Evolutionary conservation across 2,797 vertebrate species (phyloP), one percentile per base, ranked within the genome.

Genomic region (Orestias chungarensis): DNA sequence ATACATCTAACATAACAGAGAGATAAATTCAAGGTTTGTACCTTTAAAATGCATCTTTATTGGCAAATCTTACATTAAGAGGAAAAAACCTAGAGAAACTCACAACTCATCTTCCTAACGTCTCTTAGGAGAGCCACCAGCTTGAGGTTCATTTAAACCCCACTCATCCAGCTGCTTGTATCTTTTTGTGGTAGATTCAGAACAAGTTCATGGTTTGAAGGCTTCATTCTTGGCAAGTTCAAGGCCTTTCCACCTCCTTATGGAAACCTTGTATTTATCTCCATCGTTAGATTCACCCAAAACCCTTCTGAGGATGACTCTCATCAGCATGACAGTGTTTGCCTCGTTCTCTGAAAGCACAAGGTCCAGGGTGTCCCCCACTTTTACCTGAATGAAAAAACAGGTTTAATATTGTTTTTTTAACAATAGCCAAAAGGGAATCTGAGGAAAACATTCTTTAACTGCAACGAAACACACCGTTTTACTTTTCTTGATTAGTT

Each of bases 401-500:
- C 42, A 68, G 46, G 71, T 7, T 35, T 0, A 2, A 42, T 47
- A n/a, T n/a, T n/a, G n/a, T n/a, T n/a, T n/a, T n/a, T 52, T 62
- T 40, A 42, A 0, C 49, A 33, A 0, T 20, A 29, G 0, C 2
- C 27, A 9, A n/a, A n/a, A 5, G 67, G 14, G 43, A 3, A 15
- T 47, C 1, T 9, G 15, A 29, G 3, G 47, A 52, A 46, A 27
- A 38, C 23, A 40, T 52, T 15, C 42, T 27, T 52, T 38, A 12
- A 33, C 33, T 14, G 25, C 1, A 62, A 31, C 27, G 10, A 25
- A 10, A 87, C 96, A 93, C 86, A 99, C 97, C 81, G 94, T 89
- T 96, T 96, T 97, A 86, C 97, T 98, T 92, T 99, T 99, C 94
- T 99, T 99, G 87, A 96, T 94, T 0, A 99, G 93, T 71, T 93